A percentile compares a stretch with the other conserved stretches of the same genome.
Conservation (phyloP, 2,797 vertebrate species). For the Dicrostonyx torquatus region DNA sequence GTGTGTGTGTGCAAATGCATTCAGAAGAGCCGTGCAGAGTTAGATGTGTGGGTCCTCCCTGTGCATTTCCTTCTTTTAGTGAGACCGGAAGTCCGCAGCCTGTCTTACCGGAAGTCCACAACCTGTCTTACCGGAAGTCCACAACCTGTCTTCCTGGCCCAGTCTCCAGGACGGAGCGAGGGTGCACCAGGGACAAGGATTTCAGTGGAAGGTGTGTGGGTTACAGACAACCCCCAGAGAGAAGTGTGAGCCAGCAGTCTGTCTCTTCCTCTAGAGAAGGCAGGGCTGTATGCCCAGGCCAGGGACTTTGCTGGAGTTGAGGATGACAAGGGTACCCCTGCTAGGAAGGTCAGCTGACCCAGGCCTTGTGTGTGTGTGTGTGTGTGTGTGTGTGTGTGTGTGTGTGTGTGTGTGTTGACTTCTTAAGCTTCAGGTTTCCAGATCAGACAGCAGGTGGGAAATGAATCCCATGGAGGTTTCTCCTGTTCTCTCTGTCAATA, state of each 20-base stretch:
- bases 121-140: accelerated
- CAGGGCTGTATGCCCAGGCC: accelerated
- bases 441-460: background rate
- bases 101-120: no score
- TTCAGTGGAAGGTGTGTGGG: accelerated
- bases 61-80: accelerated
- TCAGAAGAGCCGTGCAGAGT: accelerated
- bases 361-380: background rate
- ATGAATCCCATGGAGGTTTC: accelerated
- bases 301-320: background rate
- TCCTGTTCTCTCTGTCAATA: background rate
- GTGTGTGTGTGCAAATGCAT: no score
- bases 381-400: background rate
- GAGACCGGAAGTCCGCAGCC: accelerated
- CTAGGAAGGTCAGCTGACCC: accelerated
- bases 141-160: background rate
- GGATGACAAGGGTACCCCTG: accelerated
- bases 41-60: accelerated
- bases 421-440: background rate
- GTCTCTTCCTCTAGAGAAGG: accelerated
- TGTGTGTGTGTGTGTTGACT: background rate
- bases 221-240: accelerated
- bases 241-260: accelerated
- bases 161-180: accelerated
- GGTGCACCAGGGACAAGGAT: accelerated